Evolutionary conservation across 2,888 invertebrate genomes (phyloP), one percentile per base, ranked within the genome.

Genomic region (Agapetus fuscipes): DNA sequence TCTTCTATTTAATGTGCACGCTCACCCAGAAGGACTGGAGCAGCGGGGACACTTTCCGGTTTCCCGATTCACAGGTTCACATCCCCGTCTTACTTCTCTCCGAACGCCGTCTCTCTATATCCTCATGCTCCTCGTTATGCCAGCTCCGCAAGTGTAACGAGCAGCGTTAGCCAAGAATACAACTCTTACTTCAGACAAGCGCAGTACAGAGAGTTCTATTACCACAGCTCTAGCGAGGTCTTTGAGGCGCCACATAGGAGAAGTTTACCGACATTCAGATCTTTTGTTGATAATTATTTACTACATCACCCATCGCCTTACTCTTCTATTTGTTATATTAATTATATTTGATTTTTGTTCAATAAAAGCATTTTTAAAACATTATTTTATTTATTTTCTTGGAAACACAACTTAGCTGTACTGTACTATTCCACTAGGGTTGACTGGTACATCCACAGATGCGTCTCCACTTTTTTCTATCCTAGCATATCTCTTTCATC

Each of bases 41-140:
- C 44, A 13, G 29, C 66, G 62, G 66, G 67, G 45, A 68, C 67
- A 50, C 58, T 69, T 51, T 65, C 69, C 29, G 53, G 69, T 57
- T 64, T 70, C 54, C 70, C 70, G 12, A 68, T 69, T 49, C 69
- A 70, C 70, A 70, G 70, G 70, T 70, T 64, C 56, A 54, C 54
- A 49, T 50, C 58, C 31, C 31, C 41, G 39, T 45, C 50, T 51
- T 32, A 38, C 41, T 43, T 30, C 11, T 12, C 16, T 2, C 33
- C 14, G 45, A 29, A 32, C 41, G 43, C 43, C 47, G 11, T 57
- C 62, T 1, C 58, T 58, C 39, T 46, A n/a, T 7, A 17, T 17
- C 17, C 17, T 9, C 20, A 11, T n/a, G 13, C 26, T 33, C 20
- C 35, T 27, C 14, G 11, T 16, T 20, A 9, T 9, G 14, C 26